Evolutionary conservation across 2,888 invertebrate species (phyloP).

Genomic region (Eristalinus sepulchralis): DNA sequence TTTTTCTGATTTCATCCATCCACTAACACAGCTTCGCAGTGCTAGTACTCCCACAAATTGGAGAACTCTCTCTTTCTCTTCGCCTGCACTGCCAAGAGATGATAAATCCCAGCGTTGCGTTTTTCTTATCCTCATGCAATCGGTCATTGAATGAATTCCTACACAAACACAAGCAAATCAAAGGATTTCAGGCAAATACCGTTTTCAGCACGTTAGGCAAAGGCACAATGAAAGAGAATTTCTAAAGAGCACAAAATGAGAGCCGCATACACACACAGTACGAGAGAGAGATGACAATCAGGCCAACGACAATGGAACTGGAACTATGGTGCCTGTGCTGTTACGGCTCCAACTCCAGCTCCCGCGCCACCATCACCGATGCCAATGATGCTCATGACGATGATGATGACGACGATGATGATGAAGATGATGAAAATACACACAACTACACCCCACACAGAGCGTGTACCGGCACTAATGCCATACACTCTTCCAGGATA

Average conservation of each 20-base stretch:
- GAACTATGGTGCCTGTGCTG: no score
- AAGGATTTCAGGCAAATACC: neutral
- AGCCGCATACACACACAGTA: neutral
- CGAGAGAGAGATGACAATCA: neutral
- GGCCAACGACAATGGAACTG: neutral
- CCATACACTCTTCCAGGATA: conserved; percentile 23
- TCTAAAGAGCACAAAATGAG: neutral
- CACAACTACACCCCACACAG: conserved; percentile 5
- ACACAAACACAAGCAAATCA: neutral
- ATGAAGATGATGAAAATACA: neutral
- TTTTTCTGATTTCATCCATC: neutral
- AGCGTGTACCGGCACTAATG: neutral
- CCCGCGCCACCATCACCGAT: no score
- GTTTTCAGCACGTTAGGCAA: no score
- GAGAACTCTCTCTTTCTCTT: conserved; percentile 12
- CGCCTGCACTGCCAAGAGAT: neutral
- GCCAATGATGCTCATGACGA: no score
- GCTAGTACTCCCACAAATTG: neutral
- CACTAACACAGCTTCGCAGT: neutral
- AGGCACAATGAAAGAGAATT: neutral
- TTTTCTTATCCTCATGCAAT: conserved; percentile 34
- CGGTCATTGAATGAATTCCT: neutral
- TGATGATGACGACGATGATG: neutral
- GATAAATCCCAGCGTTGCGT: conserved; percentile 34
- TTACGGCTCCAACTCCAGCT: no score